Evolutionary conservation across 2,113 vertebrate genomes (phyloP), one percentile per base, ranked within the genome.

Genomic region (Labeo catla): DNA sequence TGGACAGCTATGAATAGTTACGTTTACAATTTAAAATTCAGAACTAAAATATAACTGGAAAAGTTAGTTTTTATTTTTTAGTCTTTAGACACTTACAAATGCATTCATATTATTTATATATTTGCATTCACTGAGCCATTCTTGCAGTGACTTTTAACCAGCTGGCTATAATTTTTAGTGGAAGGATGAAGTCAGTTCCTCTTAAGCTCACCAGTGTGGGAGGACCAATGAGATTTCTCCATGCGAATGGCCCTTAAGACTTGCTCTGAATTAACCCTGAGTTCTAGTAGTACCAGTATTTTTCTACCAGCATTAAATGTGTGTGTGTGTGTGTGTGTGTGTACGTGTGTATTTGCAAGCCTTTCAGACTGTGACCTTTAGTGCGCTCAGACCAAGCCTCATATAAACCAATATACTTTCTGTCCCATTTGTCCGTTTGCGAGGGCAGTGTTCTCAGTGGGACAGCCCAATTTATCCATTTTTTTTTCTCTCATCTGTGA

Each of bases 251-350:
- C 23, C 23, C 4, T 66, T 66, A 10, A 66, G 63, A 8, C 68
- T 39, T 36, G 28, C 15, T 39, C 36, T 66, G 63, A 72, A 39
- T 72, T 72, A 39, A 72, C 68, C 36, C 28, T 8, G 34, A 16
- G 68, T 74, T 91, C 80, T 88, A 92, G 90, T 93, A 86, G 88
- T 91, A 90, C 88, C 84, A 72, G 76, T 73, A 28, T 39, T 84
- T 39, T 23, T 52, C 83, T 43, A 63, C 81, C 73, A 78, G 16
- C 19, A 63, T 83, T 36, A 68, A 39, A 19, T 84, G 78, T 81
- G 52, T 57, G 57, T 19, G 19, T 59, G 57, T n/a, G 19, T 57
- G 54, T 57, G 16, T 47, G 45, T 47, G 45, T 57, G 54, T 52
- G 50, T 50, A 70, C 76, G 54, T 70, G 39, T 86, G 59, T 47